phyloP scores from a whole-genome alignment of 2,888 invertebrate species.

The Agrochola lota region DNA sequence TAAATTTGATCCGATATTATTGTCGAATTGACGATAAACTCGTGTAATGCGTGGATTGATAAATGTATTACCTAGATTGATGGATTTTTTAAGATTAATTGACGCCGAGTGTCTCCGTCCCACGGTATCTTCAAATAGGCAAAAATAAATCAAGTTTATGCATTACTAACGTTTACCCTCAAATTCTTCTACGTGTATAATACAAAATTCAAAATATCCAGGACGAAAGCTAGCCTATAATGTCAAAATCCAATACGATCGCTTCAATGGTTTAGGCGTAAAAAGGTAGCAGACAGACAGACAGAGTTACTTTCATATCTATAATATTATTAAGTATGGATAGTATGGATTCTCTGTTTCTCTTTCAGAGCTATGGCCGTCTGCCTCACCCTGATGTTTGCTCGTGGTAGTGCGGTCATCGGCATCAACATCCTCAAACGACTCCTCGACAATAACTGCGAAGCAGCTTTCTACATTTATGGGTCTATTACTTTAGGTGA shows the following conservation, averaged over 20 bases:
- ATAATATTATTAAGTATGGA: not conserved
- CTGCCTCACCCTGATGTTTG: conserved; percentile 91
- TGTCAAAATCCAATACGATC: too few relatives aligned
- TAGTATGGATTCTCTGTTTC: not conserved
- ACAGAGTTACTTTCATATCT: too few relatives aligned
- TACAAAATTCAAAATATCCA: not conserved
- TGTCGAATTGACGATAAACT: conserved; percentile 2
- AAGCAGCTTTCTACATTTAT: conserved; percentile 91
- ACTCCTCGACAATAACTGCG: conserved; percentile 90
- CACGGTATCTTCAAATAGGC: not conserved
- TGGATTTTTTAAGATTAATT: not conserved
- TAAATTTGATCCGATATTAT: not conserved
- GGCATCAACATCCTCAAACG: conserved; percentile 91
- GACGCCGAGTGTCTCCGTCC: not conserved
- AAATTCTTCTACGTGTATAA: not conserved
- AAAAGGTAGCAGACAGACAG: not conserved
- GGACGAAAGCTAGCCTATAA: not conserved
- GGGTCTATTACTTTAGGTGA: conserved; percentile 85
- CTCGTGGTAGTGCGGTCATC: conserved; percentile 91
- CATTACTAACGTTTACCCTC: not conserved
- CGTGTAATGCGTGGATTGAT: not conserved
- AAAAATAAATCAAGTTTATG: not conserved
- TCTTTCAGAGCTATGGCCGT: conserved; percentile 91
- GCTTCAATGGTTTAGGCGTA: not conserved
- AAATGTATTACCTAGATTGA: not conserved